Evolutionary conservation across 2,888 invertebrate species (phyloP).

Genomic region (Sesia bembeciformis): DNA sequence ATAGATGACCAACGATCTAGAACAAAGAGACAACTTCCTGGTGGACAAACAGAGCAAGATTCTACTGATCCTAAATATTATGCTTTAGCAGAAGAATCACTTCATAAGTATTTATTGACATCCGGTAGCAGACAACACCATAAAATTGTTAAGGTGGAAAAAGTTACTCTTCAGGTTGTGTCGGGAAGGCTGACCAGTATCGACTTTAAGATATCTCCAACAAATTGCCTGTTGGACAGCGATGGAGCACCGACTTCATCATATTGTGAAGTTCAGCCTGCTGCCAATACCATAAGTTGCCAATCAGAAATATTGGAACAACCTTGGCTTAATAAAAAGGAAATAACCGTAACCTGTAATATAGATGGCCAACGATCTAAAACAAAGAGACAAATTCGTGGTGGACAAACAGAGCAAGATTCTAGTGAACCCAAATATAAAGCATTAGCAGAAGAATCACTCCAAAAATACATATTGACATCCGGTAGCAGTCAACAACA

Average conservation of each 20-base stretch:
- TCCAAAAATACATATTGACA: constrained; percentile 17
- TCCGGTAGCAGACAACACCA: constrained; percentile 7
- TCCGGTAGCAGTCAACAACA: constrained; percentile 16
- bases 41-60: constrained; percentile 11
- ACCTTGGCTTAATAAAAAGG: constrained; percentile 1
- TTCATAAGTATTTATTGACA: constrained; percentile 14
- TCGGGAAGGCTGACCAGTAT: constrained; percentile 61
- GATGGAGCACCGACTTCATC: background rate
- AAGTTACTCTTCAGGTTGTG: constrained; percentile 54
- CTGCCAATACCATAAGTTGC: background rate
- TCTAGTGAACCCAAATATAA: constrained; percentile 16
- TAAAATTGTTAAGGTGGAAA: constrained; percentile 29
- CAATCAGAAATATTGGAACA: background rate
- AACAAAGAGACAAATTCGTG: constrained; percentile 8
- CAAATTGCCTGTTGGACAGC: constrained; percentile 34
- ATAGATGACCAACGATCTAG: background rate
- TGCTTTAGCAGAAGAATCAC: constrained; percentile 16
- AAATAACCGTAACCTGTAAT: constrained; percentile 1
- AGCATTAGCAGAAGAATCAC: constrained; percentile 23
- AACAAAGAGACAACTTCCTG: constrained; percentile 6
- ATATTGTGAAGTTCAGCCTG: background rate
- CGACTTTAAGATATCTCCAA: constrained; percentile 24
- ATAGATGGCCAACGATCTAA: background rate
- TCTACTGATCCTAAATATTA: constrained; percentile 13
- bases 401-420: constrained; percentile 8